These are phyloP conservation scores for Melanerpes formicivorus DNA, from an alignment of 2,113 vertebrate species.

Conservation along the genomic window DNA sequence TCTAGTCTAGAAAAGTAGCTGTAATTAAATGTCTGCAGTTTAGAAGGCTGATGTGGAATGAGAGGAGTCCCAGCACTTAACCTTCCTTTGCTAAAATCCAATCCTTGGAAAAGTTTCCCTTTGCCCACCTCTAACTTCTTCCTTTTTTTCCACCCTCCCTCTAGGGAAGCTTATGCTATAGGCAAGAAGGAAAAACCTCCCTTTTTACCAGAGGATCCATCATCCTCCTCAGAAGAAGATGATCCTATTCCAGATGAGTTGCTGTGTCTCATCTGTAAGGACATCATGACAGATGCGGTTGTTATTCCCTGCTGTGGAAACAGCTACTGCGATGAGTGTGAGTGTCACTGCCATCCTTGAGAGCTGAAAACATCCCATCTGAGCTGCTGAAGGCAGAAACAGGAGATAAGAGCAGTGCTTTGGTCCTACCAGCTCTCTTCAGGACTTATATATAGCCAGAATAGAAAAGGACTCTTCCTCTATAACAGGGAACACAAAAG, in stretches of 20 bases:
- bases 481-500: not conserved
- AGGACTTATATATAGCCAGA: not conserved
- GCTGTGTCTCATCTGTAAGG: constrained; percentile 92
- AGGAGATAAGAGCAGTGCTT: not conserved
- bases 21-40: not conserved
- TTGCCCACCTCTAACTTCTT: not conserved
- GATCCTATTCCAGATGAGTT: constrained; percentile 92
- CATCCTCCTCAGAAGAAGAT: constrained; percentile 84
- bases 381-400: not conserved
- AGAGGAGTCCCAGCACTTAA: not conserved
- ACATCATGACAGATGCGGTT: constrained; percentile 93
- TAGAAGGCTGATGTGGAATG: not conserved
- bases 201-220: constrained; percentile 85
- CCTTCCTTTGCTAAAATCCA: not conserved
- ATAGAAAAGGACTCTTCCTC: not conserved
- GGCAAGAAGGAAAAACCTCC: constrained; percentile 97
- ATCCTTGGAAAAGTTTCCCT: not conserved
- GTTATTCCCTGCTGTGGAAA: constrained; percentile 98
- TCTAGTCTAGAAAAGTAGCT: not conserved
- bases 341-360: constrained; percentile 56
- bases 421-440: not conserved
- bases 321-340: constrained; percentile 99
- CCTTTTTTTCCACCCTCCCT: not conserved
- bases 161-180: constrained; percentile 92
- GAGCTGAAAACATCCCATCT: not conserved